A percentile compares a stretch with the other conserved stretches of the same genome.
These are phyloP conservation scores for Cossypha niveicapilla DNA, from an alignment of 2,797 vertebrate species.

Conservation along the genomic window DNA sequence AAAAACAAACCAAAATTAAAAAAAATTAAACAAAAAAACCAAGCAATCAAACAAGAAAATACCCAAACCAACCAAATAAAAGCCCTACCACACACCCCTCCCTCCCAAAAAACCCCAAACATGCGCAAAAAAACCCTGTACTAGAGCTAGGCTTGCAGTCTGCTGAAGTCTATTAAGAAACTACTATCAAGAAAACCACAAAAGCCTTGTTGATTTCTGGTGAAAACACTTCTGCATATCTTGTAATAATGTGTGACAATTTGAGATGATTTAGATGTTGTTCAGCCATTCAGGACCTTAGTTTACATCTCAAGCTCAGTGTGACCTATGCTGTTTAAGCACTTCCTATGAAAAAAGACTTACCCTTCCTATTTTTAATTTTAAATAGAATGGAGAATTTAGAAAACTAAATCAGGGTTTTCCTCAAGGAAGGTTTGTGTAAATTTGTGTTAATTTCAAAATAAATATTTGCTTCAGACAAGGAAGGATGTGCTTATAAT, in stretches of 20 bases:
- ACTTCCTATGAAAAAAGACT: not conserved
- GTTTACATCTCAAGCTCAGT: not conserved
- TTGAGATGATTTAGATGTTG: not conserved
- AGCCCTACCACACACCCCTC: too few species aligned
- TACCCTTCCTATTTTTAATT: not conserved
- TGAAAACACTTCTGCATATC: not conserved
- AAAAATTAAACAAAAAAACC: too few species aligned
- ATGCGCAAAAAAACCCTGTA: fast-evolving
- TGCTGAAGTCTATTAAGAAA: not conserved
- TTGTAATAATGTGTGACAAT: not conserved
- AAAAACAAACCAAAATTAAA: not conserved
- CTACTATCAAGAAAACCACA: not conserved
- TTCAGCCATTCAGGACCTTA: not conserved
- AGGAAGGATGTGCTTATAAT: not conserved
- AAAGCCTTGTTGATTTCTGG: not conserved
- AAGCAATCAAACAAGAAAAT: not conserved
- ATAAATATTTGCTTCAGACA: not conserved
- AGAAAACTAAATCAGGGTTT: not conserved
- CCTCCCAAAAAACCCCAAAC: fast-evolving
- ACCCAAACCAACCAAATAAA: fast-evolving
- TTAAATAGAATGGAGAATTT: not conserved
- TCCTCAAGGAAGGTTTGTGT: not conserved
- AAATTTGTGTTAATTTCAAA: not conserved
- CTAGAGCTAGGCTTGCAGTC: not conserved
- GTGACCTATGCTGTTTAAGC: not conserved